Conservation (phyloP, 2,113 vertebrate genomes). For the Sterrhoptilus dennistouni region DNA sequence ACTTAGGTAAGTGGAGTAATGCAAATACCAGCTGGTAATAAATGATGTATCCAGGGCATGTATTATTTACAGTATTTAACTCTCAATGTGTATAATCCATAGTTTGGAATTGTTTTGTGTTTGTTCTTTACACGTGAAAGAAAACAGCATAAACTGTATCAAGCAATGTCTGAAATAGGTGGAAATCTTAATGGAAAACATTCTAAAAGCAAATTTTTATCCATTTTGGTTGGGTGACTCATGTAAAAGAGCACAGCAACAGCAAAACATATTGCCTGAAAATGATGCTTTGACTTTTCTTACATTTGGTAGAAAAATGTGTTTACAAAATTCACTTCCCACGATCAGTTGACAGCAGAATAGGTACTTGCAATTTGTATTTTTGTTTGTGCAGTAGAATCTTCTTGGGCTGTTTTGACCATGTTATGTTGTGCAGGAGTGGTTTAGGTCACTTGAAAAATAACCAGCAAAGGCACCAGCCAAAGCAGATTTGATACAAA, state of each 20-base stretch:
- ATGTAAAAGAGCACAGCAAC: not conserved
- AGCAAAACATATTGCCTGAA: not conserved
- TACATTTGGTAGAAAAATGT: not conserved
- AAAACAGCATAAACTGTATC: not conserved
- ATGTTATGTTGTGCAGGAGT: not conserved
- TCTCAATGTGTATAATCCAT: not conserved
- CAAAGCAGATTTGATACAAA: not conserved
- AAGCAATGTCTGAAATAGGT: not conserved
- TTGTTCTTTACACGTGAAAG: not conserved
- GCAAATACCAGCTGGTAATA: not conserved
- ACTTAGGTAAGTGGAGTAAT: slow-evolving; percentile 82
- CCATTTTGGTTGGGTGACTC: not conserved
- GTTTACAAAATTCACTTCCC: not conserved
- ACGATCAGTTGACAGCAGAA: not conserved
- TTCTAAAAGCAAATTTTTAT: not conserved
- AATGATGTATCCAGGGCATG: not conserved
- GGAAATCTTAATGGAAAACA: not conserved
- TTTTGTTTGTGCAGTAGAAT: not conserved
- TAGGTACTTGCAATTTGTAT: not conserved
- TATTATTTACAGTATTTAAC: not conserved
- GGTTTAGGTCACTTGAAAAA: not conserved
- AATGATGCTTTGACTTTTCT: not conserved
- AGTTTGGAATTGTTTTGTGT: not conserved
- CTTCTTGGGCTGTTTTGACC: not conserved
- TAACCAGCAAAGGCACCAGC: not conserved